A percentile compares a stretch with the other conserved stretches of the same genome.
These are phyloP conservation scores for Polietes domitor DNA, from an alignment of 2,888 invertebrate species.

Conservation along the genomic window DNA sequence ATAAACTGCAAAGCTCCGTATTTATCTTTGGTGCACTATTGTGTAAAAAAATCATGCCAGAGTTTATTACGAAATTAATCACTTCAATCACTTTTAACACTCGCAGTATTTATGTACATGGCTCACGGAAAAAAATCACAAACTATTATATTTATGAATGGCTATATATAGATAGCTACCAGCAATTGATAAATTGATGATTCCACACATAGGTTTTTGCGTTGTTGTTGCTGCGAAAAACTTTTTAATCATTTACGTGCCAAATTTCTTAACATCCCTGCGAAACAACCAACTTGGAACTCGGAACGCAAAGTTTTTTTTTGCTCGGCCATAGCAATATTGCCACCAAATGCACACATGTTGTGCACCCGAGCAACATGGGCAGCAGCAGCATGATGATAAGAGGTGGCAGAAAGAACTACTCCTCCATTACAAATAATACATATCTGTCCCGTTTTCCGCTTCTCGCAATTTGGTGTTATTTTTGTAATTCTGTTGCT, in stretches of 20 bases:
- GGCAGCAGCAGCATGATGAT: background rate
- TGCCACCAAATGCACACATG: background rate
- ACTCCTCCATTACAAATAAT: background rate
- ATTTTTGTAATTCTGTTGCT: background rate
- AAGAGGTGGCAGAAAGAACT: no score
- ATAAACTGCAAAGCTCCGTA: no score
- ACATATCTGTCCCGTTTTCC: slow-evolving; percentile 9
- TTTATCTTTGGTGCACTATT: no score
- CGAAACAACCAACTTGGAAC: background rate
- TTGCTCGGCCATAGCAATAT: background rate
- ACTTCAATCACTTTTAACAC: no score
- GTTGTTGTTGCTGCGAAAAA: background rate
- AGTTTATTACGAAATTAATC: no score
- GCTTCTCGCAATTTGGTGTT: background rate
- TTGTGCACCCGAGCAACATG: background rate
- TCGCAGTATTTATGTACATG: background rate
- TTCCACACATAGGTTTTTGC: background rate
- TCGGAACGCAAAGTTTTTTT: background rate
- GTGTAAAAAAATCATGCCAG: no score
- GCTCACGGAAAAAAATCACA: background rate
- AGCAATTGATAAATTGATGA: slow-evolving; percentile 24
- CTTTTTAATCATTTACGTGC: slow-evolving; percentile 45
- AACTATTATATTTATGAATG: background rate
- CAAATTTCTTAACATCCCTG: background rate
- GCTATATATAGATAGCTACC: background rate